phyloP scores from a whole-genome alignment of 2,888 invertebrate genomes.

The Anticlea derivata region DNA sequence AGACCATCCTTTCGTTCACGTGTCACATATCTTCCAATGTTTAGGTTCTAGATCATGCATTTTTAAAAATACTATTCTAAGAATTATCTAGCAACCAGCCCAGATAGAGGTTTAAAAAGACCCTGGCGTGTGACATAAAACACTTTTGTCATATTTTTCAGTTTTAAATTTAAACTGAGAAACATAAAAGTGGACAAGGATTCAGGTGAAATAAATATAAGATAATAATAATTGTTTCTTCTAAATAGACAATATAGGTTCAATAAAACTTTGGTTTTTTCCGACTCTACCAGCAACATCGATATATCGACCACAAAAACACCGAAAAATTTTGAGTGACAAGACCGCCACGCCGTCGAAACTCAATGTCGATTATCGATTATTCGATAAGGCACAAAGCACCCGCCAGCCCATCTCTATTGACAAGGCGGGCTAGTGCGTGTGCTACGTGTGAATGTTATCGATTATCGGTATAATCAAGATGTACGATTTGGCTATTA shows the following conservation, averaged over 20 bases:
- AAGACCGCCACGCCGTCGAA: conserved; percentile 81
- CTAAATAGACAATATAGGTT: not conserved
- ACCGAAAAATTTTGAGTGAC: conserved; percentile 77
- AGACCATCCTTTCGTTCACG: too few species aligned
- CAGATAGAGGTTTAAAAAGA: too few species aligned
- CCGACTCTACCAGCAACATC: conserved; percentile 49
- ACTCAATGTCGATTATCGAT: conserved; percentile 73
- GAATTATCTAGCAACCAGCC: too few species aligned
- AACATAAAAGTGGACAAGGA: too few species aligned
- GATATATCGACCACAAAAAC: conserved; percentile 71
- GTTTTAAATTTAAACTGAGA: too few species aligned
- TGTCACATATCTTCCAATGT: too few species aligned
- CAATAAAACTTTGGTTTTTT: not conserved
- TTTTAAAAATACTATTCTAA: too few species aligned
- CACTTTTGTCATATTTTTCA: too few species aligned
- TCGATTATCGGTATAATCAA: conserved; percentile 79
- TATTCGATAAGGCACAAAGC: conserved; percentile 76
- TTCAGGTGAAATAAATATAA: too few species aligned
- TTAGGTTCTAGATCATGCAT: too few species aligned
- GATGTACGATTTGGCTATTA: conserved; percentile 76
- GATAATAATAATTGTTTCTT: too few species aligned
- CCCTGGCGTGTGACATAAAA: too few species aligned
- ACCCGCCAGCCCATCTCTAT: conserved; percentile 75
- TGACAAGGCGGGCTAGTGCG: conserved; percentile 72
- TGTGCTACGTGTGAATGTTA: conserved; percentile 83